Evolutionary conservation across 2,888 invertebrate genomes (phyloP).

Genomic region (Idaea aversata): DNA sequence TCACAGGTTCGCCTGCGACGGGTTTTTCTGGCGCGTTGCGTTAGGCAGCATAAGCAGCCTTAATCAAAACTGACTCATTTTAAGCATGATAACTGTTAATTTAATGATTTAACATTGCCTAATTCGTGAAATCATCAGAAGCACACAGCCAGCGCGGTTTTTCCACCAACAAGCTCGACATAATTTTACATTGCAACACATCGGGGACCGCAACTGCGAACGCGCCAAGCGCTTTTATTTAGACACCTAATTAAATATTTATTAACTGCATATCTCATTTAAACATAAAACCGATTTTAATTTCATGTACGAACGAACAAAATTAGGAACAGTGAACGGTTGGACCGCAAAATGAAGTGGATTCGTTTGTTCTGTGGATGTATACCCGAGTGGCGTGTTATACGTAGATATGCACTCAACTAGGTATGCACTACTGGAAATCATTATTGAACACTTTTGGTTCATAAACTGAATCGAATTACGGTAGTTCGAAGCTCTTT

Average conservation of each 20-base stretch:
- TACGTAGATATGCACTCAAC: constrained; percentile 4
- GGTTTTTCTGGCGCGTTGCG: no score
- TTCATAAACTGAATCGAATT: constrained; percentile 43
- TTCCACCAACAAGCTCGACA: constrained; percentile 42
- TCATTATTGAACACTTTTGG: constrained; percentile 68
- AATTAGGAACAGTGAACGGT: constrained; percentile 71
- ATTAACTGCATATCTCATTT: constrained; percentile 78
- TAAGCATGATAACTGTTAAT: not conserved
- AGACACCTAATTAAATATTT: constrained; percentile 80
- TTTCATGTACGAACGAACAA: constrained; percentile 75
- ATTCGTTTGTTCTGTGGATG: constrained; percentile 46
- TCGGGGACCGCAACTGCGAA: constrained; percentile 55
- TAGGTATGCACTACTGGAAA: constrained; percentile 46
- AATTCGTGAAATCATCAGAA: constrained; percentile 23
- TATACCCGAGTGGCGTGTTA: constrained; percentile 25
- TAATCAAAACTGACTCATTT: not conserved
- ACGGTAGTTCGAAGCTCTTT: constrained; percentile 32
- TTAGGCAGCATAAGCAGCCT: no score
- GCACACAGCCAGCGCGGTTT: constrained; percentile 32
- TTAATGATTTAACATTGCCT: constrained; percentile 11
- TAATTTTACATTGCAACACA: constrained; percentile 57
- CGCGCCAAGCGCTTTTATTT: constrained; percentile 68
- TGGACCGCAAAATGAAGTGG: constrained; percentile 77
- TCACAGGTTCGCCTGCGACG: no score
- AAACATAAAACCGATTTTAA: constrained; percentile 78